Conservation (phyloP, 1,140 invertebrate genomes). For the Orussus abietinus region DNA sequence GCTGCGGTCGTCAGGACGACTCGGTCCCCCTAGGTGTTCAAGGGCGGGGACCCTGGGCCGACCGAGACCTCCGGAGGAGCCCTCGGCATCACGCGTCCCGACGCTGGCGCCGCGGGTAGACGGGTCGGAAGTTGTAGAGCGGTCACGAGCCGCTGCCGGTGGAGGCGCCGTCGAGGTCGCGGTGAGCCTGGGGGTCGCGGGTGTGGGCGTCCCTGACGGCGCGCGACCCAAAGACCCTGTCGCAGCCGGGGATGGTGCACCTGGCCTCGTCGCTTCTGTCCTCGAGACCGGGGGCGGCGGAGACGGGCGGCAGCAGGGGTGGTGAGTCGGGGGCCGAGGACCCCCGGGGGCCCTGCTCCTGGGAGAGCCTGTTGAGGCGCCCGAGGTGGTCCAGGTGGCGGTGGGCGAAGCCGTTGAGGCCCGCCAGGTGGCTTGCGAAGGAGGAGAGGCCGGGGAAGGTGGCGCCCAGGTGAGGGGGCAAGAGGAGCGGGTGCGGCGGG, state of each 20-base stretch:
- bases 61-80: too few species aligned
- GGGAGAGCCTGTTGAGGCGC: conserved; percentile 46
- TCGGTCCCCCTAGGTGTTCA: too few species aligned
- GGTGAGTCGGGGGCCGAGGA: conserved; percentile 15
- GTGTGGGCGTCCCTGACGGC: conserved; percentile 59
- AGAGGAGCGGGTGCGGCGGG: conserved; percentile 38
- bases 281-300: conserved; percentile 21
- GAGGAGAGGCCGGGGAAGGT: conserved; percentile 45
- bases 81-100: too few species aligned
- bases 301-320: conserved; percentile 20
- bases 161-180: conserved; percentile 42
- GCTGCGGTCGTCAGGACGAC: too few species aligned
- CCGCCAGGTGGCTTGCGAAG: conserved; percentile 53
- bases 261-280: conserved; percentile 50
- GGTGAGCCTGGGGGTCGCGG: conserved; percentile 51
- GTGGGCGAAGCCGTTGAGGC: conserved; percentile 55
- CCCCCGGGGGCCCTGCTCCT: conserved; percentile 25
- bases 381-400: conserved; percentile 58
- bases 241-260: conserved; percentile 60
- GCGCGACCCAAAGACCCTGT: conserved; percentile 59
- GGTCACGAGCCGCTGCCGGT: conserved; percentile 45
- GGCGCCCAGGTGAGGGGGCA: conserved; percentile 47
- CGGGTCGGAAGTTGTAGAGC: conserved; percentile 32
- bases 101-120: conserved; percentile 29
- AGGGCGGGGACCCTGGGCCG: too few species aligned